Base-by-base conservation (phyloP, 1,140 invertebrate genomes). In the Galendromus occidentalis region DNA sequence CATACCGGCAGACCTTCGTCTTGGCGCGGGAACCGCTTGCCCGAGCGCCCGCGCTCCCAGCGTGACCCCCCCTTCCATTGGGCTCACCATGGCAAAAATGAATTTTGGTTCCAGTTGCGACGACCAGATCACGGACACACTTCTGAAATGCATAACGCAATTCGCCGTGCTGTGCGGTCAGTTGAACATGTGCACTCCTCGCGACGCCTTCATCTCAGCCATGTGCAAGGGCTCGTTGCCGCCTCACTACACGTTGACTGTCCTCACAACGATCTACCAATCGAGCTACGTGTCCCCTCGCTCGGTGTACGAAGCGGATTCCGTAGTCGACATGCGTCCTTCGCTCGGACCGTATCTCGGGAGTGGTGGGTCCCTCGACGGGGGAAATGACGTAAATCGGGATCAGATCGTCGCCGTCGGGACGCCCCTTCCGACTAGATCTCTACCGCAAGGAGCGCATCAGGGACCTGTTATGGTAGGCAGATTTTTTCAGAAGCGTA, bases 211-310 rank as follows among this genome's bases (percentile, higher is more conserved):
- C 71, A 87, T 95, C 44, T 90, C 87, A 47, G 85, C 91, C 4
- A 82, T 97, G 71, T 97, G 93, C 74, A 90, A 93, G 74, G 87
- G 88, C 2, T 93, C 91, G 0, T 78, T 98, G 66, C 94, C 94
- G 2, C 88, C 89, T 7, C 89, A 93, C 77, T 98, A 97, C 78
- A 89, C 89, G 17, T 80, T 93, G 67, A 88, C 87, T 7, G 86
- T 92, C 39, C 80, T 94, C 51, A 86, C 86, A 69, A 68, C 67
- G 55, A 67, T 64, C 29, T 44, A 64, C 44, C 51, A 41, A 63
- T 44, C 30, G 17, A 45, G 67, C 65, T 65, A 41, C 55, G 45
- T 69, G n/a, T 68, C 33, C 18, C 66, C 22, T 30, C 45, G 25
- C 7, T 66, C 28, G 4, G 41, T 59, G n/a, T 44, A 30, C 64